phyloP scores from a whole-genome alignment of 2,888 invertebrate genomes.

The Drosophila prostipennis region DNA sequence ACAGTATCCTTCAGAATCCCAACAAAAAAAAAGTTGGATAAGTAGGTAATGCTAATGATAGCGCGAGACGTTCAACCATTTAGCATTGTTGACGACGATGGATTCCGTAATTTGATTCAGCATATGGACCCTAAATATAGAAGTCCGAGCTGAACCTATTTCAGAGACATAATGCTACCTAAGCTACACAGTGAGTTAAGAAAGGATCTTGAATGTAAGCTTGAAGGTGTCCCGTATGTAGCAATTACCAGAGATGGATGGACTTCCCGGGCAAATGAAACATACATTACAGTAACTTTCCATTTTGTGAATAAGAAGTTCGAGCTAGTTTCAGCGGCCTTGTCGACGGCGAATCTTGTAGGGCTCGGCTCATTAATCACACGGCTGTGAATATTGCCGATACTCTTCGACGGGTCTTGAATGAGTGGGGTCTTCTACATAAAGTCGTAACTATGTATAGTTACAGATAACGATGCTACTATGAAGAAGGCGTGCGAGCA shows the following conservation, averaged over 20 bases:
- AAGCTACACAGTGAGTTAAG: background rate
- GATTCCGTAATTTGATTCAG: too few species aligned
- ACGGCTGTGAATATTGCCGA: too few species aligned
- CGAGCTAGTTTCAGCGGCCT: background rate
- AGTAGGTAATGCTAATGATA: too few species aligned
- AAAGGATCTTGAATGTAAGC: background rate
- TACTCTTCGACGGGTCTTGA: too few species aligned
- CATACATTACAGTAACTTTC: slow-evolving; percentile 2
- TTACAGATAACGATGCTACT: background rate
- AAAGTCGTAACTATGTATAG: too few species aligned
- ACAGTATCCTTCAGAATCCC: too few species aligned
- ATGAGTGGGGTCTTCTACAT: too few species aligned
- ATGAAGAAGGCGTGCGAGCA: background rate
- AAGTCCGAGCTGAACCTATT: background rate
- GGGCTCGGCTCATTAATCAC: too few species aligned
- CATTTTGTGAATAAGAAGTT: slow-evolving; percentile 1
- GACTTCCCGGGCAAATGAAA: slow-evolving; percentile 17
- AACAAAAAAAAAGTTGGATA: too few species aligned
- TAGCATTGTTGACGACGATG: too few species aligned
- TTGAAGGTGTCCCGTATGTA: background rate
- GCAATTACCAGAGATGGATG: slow-evolving; percentile 5
- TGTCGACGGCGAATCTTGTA: too few species aligned
- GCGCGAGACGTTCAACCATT: too few species aligned
- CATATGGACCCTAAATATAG: background rate
- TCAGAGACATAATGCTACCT: background rate